A percentile compares a stretch with the other conserved stretches of the same genome.
Conservation (phyloP, 2,113 vertebrate species). For the Gobiocypris rarus region DNA sequence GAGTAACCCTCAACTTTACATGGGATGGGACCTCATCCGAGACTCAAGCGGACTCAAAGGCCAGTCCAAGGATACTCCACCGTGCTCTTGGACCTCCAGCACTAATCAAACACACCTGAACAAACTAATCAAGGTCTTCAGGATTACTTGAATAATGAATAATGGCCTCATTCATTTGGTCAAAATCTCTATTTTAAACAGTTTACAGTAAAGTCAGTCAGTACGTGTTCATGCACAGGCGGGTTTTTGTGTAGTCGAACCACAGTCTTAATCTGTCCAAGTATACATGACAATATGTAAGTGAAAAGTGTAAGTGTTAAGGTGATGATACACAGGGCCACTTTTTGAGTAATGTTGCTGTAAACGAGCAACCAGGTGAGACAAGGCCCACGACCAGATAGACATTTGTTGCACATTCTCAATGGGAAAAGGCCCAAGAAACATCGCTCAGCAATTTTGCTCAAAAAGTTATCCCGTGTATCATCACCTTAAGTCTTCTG, state of each 20-base stretch:
- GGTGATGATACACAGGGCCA: too few species aligned
- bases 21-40: neutral
- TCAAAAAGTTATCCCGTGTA: too few species aligned
- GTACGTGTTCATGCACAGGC: neutral
- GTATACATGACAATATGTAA: neutral
- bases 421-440: too few species aligned
- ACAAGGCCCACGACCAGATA: too few species aligned
- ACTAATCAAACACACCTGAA: neutral
- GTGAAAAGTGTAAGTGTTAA: too few species aligned
- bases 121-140: neutral
- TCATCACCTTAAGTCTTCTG: too few species aligned
- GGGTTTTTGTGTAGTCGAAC: neutral
- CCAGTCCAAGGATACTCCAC: neutral
- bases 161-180: neutral
- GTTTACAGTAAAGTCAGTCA: neutral
- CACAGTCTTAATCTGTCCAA: neutral
- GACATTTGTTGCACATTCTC: too few species aligned
- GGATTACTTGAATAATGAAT: neutral
- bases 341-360: too few species aligned
- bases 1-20: constrained; percentile 31
- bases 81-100: neutral
- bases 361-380: too few species aligned
- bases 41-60: neutral
- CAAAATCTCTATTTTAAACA: neutral
- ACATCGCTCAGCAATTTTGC: too few species aligned